Conservation (phyloP, 2,113 vertebrate species). For the Mandrillus leucophaeus region DNA sequence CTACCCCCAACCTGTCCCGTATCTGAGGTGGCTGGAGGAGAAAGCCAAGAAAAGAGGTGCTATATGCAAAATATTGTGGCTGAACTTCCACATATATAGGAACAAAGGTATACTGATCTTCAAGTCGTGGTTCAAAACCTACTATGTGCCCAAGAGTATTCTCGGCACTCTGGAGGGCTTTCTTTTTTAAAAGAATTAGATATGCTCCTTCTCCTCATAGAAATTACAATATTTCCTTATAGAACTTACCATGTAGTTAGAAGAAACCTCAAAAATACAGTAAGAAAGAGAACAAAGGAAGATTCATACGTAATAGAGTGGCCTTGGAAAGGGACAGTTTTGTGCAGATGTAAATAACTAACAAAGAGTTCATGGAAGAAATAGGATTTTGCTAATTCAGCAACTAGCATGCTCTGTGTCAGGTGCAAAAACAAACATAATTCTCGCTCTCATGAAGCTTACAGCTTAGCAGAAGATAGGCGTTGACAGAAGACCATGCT, state of each 20-base stretch:
- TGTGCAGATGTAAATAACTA: background rate
- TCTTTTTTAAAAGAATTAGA: background rate
- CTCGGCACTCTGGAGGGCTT: background rate
- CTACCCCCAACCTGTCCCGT: background rate
- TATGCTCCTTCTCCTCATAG: background rate
- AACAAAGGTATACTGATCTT: background rate
- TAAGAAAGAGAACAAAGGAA: background rate
- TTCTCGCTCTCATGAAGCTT: background rate
- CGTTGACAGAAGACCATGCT: background rate
- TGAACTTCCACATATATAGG: background rate
- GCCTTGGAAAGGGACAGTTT: background rate
- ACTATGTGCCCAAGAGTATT: background rate
- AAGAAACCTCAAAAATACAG: background rate
- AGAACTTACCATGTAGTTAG: background rate
- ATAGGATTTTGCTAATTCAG: background rate
- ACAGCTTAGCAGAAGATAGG: background rate
- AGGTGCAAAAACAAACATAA: background rate
- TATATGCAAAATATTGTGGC: background rate
- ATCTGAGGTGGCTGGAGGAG: background rate
- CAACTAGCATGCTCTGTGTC: background rate
- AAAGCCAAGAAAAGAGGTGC: background rate
- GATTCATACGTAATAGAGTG: background rate
- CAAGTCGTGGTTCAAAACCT: background rate
- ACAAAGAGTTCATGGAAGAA: background rate
- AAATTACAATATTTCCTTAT: background rate